phyloP scores from a whole-genome alignment of 2,797 vertebrate genomes.

The Denticeps clupeoides region DNA sequence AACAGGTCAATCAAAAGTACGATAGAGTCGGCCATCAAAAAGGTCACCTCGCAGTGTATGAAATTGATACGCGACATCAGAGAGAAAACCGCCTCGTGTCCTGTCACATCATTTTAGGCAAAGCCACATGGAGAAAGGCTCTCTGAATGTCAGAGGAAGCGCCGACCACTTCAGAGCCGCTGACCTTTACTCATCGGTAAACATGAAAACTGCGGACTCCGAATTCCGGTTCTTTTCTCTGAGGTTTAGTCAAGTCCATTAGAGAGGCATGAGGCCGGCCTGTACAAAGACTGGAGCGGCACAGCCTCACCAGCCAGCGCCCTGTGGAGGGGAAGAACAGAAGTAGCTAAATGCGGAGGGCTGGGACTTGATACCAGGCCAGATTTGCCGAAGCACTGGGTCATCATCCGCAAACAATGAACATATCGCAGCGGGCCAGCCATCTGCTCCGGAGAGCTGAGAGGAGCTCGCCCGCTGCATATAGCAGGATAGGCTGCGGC shows the following conservation, averaged over 20 bases:
- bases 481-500: slow-evolving; percentile 18
- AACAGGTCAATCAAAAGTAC: too few species aligned
- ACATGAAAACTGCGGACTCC: too few species aligned
- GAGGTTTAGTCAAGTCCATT: slow-evolving; percentile 2
- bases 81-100: neutral
- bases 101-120: neutral
- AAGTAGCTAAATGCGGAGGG: slow-evolving; percentile 31
- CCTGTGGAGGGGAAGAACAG: slow-evolving; percentile 19
- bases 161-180: neutral
- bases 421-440: slow-evolving; percentile 24
- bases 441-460: slow-evolving; percentile 37
- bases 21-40: too few species aligned
- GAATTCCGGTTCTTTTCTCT: too few species aligned
- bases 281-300: slow-evolving; percentile 4
- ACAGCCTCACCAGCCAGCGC: slow-evolving; percentile 12
- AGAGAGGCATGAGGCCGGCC: neutral
- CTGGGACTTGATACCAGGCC: slow-evolving; percentile 30
- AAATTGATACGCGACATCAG: neutral
- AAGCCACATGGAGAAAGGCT: neutral
- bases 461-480: slow-evolving; percentile 17
- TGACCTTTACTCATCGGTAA: neutral
- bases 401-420: slow-evolving; percentile 40
- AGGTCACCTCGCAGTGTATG: too few species aligned
- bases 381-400: slow-evolving; percentile 36
- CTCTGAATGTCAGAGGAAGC: neutral